Percentiles rank a stretch among this genome's conserved stretches.
Conservation (phyloP, 2,888 invertebrate species). For the Nephrotoma appendiculata region DNA sequence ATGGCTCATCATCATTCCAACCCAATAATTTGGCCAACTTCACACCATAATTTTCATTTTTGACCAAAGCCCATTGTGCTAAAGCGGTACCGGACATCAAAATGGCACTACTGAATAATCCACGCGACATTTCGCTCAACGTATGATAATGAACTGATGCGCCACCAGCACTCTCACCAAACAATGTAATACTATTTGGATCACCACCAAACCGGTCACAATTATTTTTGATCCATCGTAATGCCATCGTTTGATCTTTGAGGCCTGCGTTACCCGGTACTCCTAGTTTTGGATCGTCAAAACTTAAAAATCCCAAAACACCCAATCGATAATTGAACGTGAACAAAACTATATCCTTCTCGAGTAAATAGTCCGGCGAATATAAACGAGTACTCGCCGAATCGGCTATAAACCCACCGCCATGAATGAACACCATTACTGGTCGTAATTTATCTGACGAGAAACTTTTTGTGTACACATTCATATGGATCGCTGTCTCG, state of each 20-base stretch:
- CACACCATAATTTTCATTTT: conserved; percentile 21
- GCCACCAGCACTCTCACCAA: background rate
- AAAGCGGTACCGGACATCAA: conserved; percentile 27
- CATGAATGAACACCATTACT: conserved; percentile 37
- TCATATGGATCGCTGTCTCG: conserved; percentile 39
- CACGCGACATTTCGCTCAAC: conserved; percentile 33
- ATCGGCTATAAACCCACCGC: conserved; percentile 35
- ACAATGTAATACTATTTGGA: background rate
- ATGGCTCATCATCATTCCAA: conserved; percentile 23
- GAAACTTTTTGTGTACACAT: conserved; percentile 29
- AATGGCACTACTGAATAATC: conserved; percentile 12
- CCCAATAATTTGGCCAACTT: conserved; percentile 27
- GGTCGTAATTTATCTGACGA: conserved; percentile 20
- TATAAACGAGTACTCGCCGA: conserved; percentile 31
- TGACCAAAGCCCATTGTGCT: conserved; percentile 24
- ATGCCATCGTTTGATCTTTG: background rate
- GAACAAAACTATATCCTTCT: conserved; percentile 27
- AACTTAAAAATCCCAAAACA: conserved; percentile 24
- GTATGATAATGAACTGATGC: conserved; percentile 32
- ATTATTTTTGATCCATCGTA: background rate
- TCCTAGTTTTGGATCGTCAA: conserved; percentile 25
- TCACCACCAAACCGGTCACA: background rate
- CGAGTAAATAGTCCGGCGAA: conserved; percentile 32
- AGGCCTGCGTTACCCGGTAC: conserved; percentile 31
- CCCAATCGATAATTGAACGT: conserved; percentile 14